These are phyloP conservation scores for Cheilosia vernalis DNA, from an alignment of 2,888 invertebrate species.

Conservation along the genomic window DNA sequence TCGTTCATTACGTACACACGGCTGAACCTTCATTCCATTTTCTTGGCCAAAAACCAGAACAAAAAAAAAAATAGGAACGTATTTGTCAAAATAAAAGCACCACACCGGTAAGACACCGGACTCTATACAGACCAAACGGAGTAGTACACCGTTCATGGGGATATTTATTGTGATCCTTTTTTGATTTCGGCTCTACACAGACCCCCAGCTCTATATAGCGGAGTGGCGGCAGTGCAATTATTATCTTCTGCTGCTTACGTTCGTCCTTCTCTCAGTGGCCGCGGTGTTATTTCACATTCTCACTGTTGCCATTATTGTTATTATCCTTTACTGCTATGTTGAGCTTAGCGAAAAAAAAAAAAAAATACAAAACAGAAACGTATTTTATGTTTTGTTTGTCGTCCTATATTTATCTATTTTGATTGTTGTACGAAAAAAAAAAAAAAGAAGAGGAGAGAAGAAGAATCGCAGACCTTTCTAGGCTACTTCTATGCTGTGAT, in stretches of 20 bases:
- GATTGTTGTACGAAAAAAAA: constrained; percentile 45
- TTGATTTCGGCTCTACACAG: constrained; percentile 39
- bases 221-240: constrained; percentile 47
- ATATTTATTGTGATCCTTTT: constrained; percentile 73
- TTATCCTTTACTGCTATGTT: constrained; percentile 58
- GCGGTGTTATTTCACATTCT: constrained; percentile 66
- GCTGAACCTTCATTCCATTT: constrained; percentile 18
- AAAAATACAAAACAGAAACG: constrained; percentile 3
- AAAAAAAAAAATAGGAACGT: constrained; percentile 7
- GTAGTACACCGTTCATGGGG: constrained; percentile 35
- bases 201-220: neutral
- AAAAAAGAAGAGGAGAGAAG: neutral
- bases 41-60: constrained; percentile 19
- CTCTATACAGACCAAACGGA: neutral
- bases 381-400: constrained; percentile 32
- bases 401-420: constrained; percentile 67
- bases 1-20: constrained; percentile 31
- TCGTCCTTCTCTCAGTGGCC: constrained; percentile 29
- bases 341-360: constrained; percentile 47
- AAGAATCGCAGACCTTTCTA: constrained; percentile 24
- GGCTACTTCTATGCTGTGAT: constrained; percentile 30
- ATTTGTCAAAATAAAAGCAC: constrained; percentile 19
- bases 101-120: constrained; percentile 26
- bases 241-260: constrained; percentile 44
- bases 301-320: constrained; percentile 68